These are phyloP conservation scores for Gorsachius magnificus DNA, from an alignment of 2,797 vertebrate species.

Conservation along the genomic window DNA sequence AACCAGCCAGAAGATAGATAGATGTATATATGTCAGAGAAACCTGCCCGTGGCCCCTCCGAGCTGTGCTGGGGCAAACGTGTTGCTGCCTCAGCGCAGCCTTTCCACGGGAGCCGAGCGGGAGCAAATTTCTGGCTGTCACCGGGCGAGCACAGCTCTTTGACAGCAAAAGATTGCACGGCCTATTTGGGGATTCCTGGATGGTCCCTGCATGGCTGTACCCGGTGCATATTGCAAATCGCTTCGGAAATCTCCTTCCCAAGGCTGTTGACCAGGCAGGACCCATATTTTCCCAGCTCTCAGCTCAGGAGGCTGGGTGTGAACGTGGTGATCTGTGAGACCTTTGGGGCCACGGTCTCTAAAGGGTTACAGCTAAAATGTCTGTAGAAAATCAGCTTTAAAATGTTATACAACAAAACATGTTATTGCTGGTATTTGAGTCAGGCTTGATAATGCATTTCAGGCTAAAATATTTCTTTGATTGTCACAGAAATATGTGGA, in stretches of 20 bases:
- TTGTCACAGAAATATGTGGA: slow-evolving; percentile 71
- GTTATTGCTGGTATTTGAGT: slow-evolving; percentile 76
- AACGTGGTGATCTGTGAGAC: background rate
- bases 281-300: background rate
- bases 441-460: slow-evolving; percentile 78
- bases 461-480: slow-evolving; percentile 77
- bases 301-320: background rate
- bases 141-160: background rate
- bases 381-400: slow-evolving; percentile 76
- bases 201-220: background rate
- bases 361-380: slow-evolving; percentile 68
- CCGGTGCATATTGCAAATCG: background rate
- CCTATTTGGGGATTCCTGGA: background rate
- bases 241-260: background rate
- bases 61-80: background rate
- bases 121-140: background rate
- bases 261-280: background rate
- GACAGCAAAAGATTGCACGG: background rate
- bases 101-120: rapidly evolving
- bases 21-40: background rate
- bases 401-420: slow-evolving; percentile 77
- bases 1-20: background rate
- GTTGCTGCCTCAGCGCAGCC: background rate
- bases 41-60: rapidly evolving
- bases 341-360: background rate